Evolutionary conservation across 2,797 vertebrate species (phyloP).

Genomic region (Octomys mimax): DNA sequence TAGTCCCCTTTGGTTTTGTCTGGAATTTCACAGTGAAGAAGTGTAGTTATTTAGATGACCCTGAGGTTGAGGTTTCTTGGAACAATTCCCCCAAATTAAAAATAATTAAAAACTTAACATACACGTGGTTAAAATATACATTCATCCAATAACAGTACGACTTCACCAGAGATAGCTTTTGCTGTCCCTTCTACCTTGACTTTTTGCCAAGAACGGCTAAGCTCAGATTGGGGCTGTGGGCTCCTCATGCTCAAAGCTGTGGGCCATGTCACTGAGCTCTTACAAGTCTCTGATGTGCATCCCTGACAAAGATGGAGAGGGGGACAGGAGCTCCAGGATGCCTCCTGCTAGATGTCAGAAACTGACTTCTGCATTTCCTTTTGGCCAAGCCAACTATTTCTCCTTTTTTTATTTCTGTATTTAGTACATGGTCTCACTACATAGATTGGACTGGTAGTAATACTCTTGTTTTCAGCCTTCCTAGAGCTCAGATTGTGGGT

Average conservation of each 20-base stretch:
- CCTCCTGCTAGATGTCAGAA: slow-evolving; percentile 14
- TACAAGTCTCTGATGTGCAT: background rate
- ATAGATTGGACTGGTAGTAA: too few species aligned
- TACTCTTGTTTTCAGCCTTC: too few species aligned
- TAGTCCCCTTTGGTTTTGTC: background rate
- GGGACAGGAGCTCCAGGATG: background rate
- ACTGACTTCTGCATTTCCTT: slow-evolving; percentile 24
- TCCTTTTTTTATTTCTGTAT: background rate
- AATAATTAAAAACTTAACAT: background rate
- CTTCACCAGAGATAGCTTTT: background rate
- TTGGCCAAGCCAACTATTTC: slow-evolving; percentile 53
- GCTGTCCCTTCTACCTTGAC: slow-evolving; percentile 1
- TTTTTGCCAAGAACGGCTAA: slow-evolving; percentile 25
- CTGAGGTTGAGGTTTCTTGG: background rate
- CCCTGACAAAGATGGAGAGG: background rate
- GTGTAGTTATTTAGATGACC: slow-evolving; percentile 1
- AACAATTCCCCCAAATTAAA: background rate
- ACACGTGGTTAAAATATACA: background rate
- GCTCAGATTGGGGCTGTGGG: background rate
- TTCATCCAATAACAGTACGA: background rate
- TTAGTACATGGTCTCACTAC: too few species aligned
- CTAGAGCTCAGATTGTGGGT: too few species aligned
- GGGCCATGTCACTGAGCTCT: background rate
- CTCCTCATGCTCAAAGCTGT: background rate
- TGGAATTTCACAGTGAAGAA: slow-evolving; percentile 11